A percentile compares a stretch with the other conserved stretches of the same genome.
Conservation (phyloP, 2,113 vertebrate genomes). For the Megaceryle maxima region DNA sequence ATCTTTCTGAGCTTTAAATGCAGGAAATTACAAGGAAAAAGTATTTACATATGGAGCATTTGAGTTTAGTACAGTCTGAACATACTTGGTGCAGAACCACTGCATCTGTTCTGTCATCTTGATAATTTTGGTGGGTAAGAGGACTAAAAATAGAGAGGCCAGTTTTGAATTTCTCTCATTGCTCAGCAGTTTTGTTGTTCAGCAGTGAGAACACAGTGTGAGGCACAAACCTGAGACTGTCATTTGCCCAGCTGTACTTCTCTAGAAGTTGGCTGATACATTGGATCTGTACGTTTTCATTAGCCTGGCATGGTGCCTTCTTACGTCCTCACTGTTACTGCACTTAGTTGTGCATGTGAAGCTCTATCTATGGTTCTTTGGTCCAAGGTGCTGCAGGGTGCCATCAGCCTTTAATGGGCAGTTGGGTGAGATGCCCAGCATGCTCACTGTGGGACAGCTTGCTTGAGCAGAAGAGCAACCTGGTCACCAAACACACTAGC, state of each 20-base stretch:
- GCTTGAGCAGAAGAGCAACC: not conserved
- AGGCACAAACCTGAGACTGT: not conserved
- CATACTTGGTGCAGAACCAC: not conserved
- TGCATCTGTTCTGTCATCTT: not conserved
- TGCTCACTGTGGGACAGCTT: not conserved
- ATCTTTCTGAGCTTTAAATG: not conserved
- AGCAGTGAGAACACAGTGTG: not conserved
- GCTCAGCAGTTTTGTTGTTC: not conserved
- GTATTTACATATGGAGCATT: not conserved
- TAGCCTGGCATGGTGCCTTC: not conserved
- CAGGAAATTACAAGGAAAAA: not conserved
- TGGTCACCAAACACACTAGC: not conserved
- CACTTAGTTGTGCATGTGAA: rapidly evolving
- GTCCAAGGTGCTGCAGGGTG: not conserved
- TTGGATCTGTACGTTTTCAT: not conserved
- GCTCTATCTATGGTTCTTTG: not conserved
- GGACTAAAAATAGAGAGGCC: not conserved
- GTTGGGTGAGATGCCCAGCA: not conserved
- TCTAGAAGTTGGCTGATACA: not conserved
- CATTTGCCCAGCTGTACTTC: no score
- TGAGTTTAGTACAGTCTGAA: not conserved
- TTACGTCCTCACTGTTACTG: not conserved
- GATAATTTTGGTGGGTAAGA: not conserved
- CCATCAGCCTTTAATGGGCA: not conserved
- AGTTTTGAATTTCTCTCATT: not conserved